phyloP scores from a whole-genome alignment of 2,888 invertebrate genomes.

The Lathronympha strigana region DNA sequence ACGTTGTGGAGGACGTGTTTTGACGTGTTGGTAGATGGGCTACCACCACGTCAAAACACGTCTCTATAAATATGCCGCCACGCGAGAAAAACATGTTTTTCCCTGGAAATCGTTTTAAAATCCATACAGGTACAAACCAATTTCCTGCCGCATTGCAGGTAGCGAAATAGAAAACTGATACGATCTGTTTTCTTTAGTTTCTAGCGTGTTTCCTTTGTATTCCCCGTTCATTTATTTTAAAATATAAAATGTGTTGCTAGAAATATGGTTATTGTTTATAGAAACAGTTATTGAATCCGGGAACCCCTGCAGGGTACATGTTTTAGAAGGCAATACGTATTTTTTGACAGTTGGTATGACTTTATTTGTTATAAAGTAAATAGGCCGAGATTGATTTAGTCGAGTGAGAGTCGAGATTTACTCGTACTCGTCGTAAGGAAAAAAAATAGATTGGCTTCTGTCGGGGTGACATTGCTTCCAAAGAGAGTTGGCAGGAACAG shows the following conservation, averaged over 20 bases:
- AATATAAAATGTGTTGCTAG: slow-evolving; percentile 15
- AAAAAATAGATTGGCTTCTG: too few species aligned
- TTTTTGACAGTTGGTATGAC: too few species aligned
- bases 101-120: slow-evolving; percentile 2
- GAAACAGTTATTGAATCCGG: background rate
- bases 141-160: slow-evolving; percentile 41
- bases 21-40: too few species aligned
- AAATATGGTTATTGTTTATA: slow-evolving; percentile 14
- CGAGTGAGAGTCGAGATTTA: too few species aligned
- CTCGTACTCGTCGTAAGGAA: too few species aligned
- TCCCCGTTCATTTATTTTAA: slow-evolving; percentile 21
- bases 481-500: too few species aligned
- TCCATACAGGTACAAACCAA: slow-evolving; percentile 31
- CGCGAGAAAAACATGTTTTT: background rate
- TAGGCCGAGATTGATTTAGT: too few species aligned
- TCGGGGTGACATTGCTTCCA: too few species aligned
- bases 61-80: background rate
- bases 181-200: slow-evolving; percentile 36
- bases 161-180: slow-evolving; percentile 37
- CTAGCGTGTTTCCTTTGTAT: slow-evolving; percentile 22
- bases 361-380: too few species aligned
- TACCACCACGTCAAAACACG: too few species aligned
- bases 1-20: too few species aligned
- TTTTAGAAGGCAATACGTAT: background rate
- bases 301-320: background rate